Percentiles rank a stretch among this genome's conserved stretches.
phyloP scores from a whole-genome alignment of 2,113 vertebrate genomes.

The Silurus meridionalis region DNA sequence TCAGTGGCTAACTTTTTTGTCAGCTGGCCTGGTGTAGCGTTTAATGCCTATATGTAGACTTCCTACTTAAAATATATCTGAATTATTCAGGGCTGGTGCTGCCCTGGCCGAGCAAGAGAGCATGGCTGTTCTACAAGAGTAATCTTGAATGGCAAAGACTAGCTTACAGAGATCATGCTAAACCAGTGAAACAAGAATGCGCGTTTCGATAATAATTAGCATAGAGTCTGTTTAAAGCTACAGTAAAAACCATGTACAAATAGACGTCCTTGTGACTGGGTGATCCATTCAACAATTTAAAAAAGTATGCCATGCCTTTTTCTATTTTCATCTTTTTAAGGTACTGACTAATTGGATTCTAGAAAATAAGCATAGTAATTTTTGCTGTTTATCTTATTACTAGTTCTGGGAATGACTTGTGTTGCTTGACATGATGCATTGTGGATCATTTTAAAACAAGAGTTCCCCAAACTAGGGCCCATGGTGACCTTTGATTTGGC shows the following conservation, averaged over 20 bases:
- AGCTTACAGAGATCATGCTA: background rate
- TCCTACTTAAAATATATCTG: constrained; percentile 14
- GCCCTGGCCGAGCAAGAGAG: background rate
- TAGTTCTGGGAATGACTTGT: background rate
- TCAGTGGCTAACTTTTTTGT: constrained; percentile 1
- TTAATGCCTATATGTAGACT: background rate
- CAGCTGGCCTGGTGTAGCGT: background rate
- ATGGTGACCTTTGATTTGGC: too few species aligned
- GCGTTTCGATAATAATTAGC: background rate
- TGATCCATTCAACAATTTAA: background rate
- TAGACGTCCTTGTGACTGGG: background rate
- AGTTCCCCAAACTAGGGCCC: too few species aligned
- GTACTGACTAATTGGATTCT: background rate
- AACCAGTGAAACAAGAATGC: background rate
- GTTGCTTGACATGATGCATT: too few species aligned
- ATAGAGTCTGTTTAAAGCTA: background rate
- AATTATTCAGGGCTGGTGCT: constrained; percentile 4
- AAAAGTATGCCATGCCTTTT: background rate
- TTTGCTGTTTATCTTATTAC: background rate
- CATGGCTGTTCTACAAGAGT: background rate
- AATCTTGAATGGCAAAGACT: background rate
- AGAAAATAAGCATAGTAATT: background rate
- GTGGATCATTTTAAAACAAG: too few species aligned
- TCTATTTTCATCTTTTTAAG: background rate
- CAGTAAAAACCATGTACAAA: background rate